These are phyloP conservation scores for Hipposideros larvatus DNA, from an alignment of 2,797 vertebrate genomes.

Conservation along the genomic window DNA sequence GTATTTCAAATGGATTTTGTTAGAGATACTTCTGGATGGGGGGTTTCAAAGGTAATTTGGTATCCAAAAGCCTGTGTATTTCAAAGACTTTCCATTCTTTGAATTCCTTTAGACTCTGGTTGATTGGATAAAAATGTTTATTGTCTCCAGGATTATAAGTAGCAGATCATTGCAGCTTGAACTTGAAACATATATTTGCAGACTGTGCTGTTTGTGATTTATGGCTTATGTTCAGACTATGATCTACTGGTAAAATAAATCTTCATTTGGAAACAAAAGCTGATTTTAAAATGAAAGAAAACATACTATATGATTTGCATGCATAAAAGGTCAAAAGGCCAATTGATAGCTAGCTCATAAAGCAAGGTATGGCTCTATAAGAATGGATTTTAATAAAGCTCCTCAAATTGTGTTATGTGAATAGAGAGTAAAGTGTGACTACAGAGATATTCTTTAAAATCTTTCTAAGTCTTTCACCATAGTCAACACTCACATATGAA, in stretches of 20 bases:
- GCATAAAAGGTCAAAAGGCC: neutral
- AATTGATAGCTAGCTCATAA: constrained; percentile 47
- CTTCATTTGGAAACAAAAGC: constrained; percentile 82
- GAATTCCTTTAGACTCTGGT: constrained; percentile 84
- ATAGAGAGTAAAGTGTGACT: constrained; percentile 40
- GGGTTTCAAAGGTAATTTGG: constrained; percentile 89
- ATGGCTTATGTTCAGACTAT: constrained; percentile 87
- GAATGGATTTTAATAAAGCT: constrained; percentile 33
- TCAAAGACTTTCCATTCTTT: constrained; percentile 87
- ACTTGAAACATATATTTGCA: constrained; percentile 83
- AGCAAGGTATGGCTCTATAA: neutral
- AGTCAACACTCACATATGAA: constrained; percentile 12
- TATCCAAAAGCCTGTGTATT: constrained; percentile 88
- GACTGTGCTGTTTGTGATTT: constrained; percentile 89
- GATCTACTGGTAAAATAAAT: constrained; percentile 87
- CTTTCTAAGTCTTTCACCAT: constrained; percentile 55
- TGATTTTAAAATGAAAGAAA: constrained; percentile 54
- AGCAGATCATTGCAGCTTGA: constrained; percentile 82
- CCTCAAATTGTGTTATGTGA: constrained; percentile 51
- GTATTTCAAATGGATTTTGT: constrained; percentile 91
- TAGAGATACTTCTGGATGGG: constrained; percentile 87
- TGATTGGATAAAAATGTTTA: constrained; percentile 87
- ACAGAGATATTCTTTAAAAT: constrained; percentile 57
- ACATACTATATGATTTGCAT: constrained; percentile 32
- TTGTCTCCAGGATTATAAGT: constrained; percentile 84